Conservation (phyloP, 2,113 vertebrate genomes). For the Tragelaphus imberbis region DNA sequence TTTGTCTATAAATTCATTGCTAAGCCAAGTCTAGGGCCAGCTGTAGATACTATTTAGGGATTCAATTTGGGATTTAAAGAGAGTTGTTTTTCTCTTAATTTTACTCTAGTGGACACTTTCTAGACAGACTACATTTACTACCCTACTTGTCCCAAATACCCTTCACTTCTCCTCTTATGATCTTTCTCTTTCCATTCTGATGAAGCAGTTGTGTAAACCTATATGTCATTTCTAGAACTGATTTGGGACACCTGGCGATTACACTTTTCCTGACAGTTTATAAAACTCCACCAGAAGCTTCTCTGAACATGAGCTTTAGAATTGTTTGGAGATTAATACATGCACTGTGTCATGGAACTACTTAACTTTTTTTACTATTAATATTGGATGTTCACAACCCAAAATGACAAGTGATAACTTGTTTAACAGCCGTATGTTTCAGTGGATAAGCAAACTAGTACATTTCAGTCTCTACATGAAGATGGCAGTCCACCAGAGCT, state of each 20-base stretch:
- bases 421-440: not conserved
- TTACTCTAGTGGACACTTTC: not conserved
- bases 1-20: constrained; percentile 1
- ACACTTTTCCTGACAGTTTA: not conserved
- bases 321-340: not conserved
- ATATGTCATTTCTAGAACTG: not conserved
- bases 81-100: not conserved
- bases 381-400: not conserved
- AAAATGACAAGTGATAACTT: not conserved
- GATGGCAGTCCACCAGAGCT: not conserved
- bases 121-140: not conserved
- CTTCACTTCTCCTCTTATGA: not conserved
- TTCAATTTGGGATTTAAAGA: constrained; percentile 11
- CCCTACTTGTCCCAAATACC: not conserved
- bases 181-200: not conserved
- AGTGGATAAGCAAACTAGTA: not conserved
- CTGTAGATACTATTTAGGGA: not conserved
- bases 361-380: not conserved
- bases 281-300: not conserved
- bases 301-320: not conserved
- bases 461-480: not conserved
- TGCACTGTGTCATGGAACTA: not conserved
- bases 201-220: not conserved
- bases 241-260: not conserved
- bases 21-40: not conserved